These are phyloP conservation scores for Euzophera pinguis DNA, from an alignment of 2,888 invertebrate species.

Conservation along the genomic window DNA sequence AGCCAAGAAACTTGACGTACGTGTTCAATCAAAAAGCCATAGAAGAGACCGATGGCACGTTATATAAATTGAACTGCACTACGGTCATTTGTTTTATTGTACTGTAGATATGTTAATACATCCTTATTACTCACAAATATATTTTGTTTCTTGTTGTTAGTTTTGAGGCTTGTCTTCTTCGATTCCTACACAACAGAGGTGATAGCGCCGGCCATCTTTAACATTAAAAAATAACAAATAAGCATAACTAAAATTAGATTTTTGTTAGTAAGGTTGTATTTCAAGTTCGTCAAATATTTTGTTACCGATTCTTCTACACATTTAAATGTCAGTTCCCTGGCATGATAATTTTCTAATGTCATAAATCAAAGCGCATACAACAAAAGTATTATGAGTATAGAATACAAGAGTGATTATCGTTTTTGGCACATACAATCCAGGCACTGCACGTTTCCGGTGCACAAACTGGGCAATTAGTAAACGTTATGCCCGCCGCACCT, in stretches of 20 bases:
- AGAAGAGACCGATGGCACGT: not conserved
- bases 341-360: not conserved
- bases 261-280: too few species aligned
- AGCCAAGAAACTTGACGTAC: not conserved
- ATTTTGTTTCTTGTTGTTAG: too few species aligned
- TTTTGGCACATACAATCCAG: conserved; percentile 37
- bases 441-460: conserved; percentile 36
- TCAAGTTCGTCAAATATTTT: too few species aligned
- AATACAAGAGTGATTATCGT: conserved; percentile 26
- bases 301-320: too few species aligned
- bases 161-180: too few species aligned
- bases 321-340: not conserved
- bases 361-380: not conserved
- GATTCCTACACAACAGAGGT: too few species aligned
- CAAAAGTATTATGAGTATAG: too few species aligned
- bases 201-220: too few species aligned
- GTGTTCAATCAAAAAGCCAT: not conserved
- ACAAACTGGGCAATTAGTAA: conserved; percentile 38
- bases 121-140: too few species aligned
- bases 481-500: conserved; percentile 35
- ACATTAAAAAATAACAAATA: too few species aligned
- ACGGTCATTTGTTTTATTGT: not conserved
- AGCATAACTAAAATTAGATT: too few species aligned
- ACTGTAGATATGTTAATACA: too few species aligned
- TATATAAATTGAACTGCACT: not conserved